Percentiles rank a stretch among this genome's conserved stretches.
These are phyloP conservation scores for Carpatolechia fugitivella DNA, from an alignment of 2,888 invertebrate species.

Conservation along the genomic window DNA sequence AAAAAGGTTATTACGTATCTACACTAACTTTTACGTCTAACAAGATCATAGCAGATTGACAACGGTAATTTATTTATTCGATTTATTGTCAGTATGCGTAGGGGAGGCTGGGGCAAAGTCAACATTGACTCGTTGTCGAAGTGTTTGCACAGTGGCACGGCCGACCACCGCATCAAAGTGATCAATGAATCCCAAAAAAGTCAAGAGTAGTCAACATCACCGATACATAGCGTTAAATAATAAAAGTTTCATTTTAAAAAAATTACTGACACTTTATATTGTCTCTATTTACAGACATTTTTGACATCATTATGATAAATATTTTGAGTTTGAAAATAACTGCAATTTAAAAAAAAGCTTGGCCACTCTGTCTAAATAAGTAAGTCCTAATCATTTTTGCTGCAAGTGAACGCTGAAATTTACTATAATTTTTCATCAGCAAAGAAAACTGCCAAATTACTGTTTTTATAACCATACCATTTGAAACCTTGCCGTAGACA, in stretches of 20 bases:
- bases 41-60: constrained; percentile 64
- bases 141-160: constrained; percentile 61
- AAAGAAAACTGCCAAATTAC: background rate
- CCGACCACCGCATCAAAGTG: constrained; percentile 26
- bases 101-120: constrained; percentile 52
- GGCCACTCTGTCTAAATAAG: too few species aligned
- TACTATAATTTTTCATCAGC: background rate
- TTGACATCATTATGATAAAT: too few species aligned
- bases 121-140: constrained; percentile 72
- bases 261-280: too few species aligned
- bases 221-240: background rate
- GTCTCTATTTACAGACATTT: too few species aligned
- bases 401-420: background rate
- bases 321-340: background rate
- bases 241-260: too few species aligned
- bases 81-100: constrained; percentile 57
- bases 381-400: background rate
- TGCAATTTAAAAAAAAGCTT: too few species aligned
- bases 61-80: constrained; percentile 73
- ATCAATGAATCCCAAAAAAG: constrained; percentile 12
- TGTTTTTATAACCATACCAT: constrained; percentile 3
- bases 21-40: constrained; percentile 32
- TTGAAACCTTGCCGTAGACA: constrained; percentile 5
- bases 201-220: background rate
- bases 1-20: too few species aligned